These are phyloP conservation scores for Scaptomyza montana DNA, from an alignment of 1,140 invertebrate genomes.

Conservation along the genomic window DNA sequence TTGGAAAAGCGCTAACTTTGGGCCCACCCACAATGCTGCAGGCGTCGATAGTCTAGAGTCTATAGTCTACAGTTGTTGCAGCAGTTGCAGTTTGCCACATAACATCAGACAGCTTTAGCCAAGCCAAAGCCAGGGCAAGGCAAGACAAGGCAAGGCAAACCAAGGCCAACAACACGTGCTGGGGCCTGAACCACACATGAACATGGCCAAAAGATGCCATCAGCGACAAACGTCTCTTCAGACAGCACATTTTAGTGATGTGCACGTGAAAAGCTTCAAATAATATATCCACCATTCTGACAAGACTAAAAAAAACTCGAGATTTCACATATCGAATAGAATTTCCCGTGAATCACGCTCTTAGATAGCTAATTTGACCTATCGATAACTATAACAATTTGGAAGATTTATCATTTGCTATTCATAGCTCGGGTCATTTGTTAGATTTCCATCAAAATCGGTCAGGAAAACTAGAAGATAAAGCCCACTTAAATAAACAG, in stretches of 20 bases:
- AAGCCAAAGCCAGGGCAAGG: neutral
- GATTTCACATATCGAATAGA: too few relatives aligned
- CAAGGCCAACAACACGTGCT: slow-evolving; percentile 79
- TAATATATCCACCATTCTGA: too few relatives aligned
- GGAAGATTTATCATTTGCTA: too few relatives aligned
- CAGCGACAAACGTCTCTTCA: slow-evolving; percentile 3
- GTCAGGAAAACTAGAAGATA: too few relatives aligned
- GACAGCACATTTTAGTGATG: slow-evolving; percentile 27
- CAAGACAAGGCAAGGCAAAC: slow-evolving; percentile 13
- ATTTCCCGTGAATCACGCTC: too few relatives aligned
- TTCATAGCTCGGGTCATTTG: too few relatives aligned
- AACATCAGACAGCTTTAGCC: slow-evolving; percentile 26
- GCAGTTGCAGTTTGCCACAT: slow-evolving; percentile 44
- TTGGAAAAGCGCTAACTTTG: slow-evolving; percentile 23
- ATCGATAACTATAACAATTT: too few relatives aligned
- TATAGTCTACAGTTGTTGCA: slow-evolving; percentile 20
- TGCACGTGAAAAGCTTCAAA: neutral
- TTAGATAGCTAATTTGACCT: neutral
- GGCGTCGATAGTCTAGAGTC: slow-evolving; percentile 53
- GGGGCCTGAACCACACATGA: slow-evolving; percentile 32
- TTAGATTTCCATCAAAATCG: too few relatives aligned
- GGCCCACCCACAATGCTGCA: slow-evolving; percentile 69
- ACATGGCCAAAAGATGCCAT: slow-evolving; percentile 22
- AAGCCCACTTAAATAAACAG: too few relatives aligned
- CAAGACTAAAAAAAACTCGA: too few relatives aligned